phyloP scores from a whole-genome alignment of 1,140 invertebrate species.

The Samia ricini region DNA sequence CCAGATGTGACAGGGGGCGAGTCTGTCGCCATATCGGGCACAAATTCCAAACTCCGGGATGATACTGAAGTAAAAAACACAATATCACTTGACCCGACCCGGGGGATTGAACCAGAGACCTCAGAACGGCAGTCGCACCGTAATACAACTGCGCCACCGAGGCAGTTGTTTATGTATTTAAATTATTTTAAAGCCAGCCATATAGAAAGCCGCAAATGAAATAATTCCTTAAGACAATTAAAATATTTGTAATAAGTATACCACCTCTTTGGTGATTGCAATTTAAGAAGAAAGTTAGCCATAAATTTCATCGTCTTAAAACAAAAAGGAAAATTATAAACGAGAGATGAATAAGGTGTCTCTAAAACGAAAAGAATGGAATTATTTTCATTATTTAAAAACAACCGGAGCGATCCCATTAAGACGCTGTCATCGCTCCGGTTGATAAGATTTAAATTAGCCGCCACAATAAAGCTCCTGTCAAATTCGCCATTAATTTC shows the following conservation, averaged over 20 bases:
- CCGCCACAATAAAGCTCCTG: slow-evolving; percentile 72
- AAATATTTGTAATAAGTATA: neutral
- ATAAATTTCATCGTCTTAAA: slow-evolving; percentile 1
- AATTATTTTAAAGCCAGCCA: no score
- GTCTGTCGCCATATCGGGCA: no score
- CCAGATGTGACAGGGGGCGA: no score
- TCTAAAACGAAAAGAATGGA: slow-evolving; percentile 46
- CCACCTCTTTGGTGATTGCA: neutral
- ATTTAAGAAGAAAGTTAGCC: neutral
- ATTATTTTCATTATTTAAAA: slow-evolving; percentile 64
- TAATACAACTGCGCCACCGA: no score
- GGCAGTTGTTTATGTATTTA: no score
- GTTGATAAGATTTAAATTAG: slow-evolving; percentile 77
- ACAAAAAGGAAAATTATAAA: slow-evolving; percentile 46
- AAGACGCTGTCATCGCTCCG: slow-evolving; percentile 68
- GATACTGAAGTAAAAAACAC: no score
- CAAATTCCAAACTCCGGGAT: no score
- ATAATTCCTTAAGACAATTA: neutral
- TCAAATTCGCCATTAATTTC: slow-evolving; percentile 76
- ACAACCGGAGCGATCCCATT: slow-evolving; percentile 67
- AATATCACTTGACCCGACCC: no score
- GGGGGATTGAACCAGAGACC: no score
- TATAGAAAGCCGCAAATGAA: no score
- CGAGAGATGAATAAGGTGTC: slow-evolving; percentile 28
- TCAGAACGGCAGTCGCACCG: no score